A percentile compares a stretch with the other conserved stretches of the same genome.
phyloP scores from a whole-genome alignment of 2,113 vertebrate genomes.

The Triplophysa dalaica region DNA sequence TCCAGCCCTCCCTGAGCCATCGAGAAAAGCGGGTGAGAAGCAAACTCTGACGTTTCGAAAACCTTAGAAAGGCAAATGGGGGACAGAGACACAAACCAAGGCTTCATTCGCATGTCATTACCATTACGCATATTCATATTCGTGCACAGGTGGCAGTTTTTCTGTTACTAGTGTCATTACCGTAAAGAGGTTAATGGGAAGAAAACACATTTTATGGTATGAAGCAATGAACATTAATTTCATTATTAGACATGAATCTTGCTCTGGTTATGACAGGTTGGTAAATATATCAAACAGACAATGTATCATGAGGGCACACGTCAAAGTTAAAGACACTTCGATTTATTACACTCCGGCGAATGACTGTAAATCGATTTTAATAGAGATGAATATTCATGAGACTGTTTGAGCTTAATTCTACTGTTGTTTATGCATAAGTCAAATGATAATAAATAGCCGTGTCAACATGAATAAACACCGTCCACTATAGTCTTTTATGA shows the following conservation, averaged over 20 bases:
- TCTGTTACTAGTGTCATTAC: not conserved
- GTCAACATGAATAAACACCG: constrained; percentile 39
- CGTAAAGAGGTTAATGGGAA: not conserved
- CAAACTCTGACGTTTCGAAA: constrained; percentile 76
- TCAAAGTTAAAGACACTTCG: constrained; percentile 7
- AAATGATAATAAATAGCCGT: constrained; percentile 39
- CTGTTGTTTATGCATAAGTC: not conserved
- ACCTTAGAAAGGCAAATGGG: constrained; percentile 65
- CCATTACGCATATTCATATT: not conserved
- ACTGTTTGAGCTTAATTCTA: constrained; percentile 42
- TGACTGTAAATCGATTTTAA: constrained; percentile 28
- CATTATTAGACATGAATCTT: constrained; percentile 23
- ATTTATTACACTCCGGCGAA: constrained; percentile 4
- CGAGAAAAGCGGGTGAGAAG: constrained; percentile 76
- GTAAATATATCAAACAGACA: constrained; percentile 14
- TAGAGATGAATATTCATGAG: constrained; percentile 52
- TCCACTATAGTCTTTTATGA: constrained; percentile 18
- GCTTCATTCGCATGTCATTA: constrained; percentile 44
- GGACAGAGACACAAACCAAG: constrained; percentile 56
- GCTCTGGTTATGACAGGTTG: not conserved
- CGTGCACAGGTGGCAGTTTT: too few species aligned
- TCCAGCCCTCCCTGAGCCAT: constrained; percentile 74
- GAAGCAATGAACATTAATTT: constrained; percentile 9
- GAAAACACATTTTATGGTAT: too few species aligned
- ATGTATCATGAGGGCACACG: not conserved